phyloP scores from a whole-genome alignment of 2,888 invertebrate species.

The Nineta flava region DNA sequence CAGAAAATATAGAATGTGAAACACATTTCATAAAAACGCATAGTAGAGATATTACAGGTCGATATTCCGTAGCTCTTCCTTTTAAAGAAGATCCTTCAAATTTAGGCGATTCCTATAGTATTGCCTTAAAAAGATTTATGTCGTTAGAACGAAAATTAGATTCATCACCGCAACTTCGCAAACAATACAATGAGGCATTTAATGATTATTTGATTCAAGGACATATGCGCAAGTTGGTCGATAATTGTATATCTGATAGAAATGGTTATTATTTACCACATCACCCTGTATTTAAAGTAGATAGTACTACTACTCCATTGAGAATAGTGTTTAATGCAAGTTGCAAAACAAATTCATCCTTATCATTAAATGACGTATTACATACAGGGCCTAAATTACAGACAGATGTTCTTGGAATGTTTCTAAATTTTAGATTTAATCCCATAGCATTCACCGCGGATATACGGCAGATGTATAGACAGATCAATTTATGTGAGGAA shows the following conservation, averaged over 20 bases:
- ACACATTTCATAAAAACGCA: constrained; percentile 8
- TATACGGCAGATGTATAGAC: constrained; percentile 10
- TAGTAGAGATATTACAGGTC: constrained; percentile 8
- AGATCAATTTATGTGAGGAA: constrained; percentile 5
- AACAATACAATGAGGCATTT: constrained; percentile 3
- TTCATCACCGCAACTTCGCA: constrained; percentile 3
- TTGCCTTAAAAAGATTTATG: constrained; percentile 8
- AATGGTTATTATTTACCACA: constrained; percentile 6
- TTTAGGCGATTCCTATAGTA: constrained; percentile 8
- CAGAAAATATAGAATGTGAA: constrained; percentile 10
- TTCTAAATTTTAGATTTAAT: constrained; percentile 8
- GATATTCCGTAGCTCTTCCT: constrained; percentile 12
- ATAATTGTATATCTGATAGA: background rate
- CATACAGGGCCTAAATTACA: constrained; percentile 9
- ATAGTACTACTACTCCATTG: constrained; percentile 4
- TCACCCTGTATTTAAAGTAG: constrained; percentile 1
- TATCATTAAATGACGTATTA: constrained; percentile 7
- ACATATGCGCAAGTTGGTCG: background rate
- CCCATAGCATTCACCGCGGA: constrained; percentile 9
- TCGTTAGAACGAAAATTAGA: constrained; percentile 8
- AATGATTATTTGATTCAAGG: background rate
- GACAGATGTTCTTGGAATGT: constrained; percentile 6
- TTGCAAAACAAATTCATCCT: background rate
- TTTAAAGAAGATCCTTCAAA: constrained; percentile 2
- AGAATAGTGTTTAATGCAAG: no score